Conservation (phyloP, 2,113 vertebrate genomes). For the Neotoma lepida region DNA sequence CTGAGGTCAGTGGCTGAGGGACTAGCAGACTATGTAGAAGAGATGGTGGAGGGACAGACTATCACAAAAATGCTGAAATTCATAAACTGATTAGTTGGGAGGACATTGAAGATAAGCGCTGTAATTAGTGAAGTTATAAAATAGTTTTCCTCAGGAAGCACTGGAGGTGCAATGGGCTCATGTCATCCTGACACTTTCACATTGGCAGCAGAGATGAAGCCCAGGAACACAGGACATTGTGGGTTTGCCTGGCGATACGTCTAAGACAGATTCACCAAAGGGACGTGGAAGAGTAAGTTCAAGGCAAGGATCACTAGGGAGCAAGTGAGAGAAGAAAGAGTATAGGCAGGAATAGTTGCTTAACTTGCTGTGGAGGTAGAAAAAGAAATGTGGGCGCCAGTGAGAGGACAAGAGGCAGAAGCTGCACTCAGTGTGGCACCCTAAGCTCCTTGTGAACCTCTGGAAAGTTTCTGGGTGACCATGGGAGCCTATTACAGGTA, state of each 20-base stretch:
- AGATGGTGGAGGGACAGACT: background rate
- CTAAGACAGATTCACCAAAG: background rate
- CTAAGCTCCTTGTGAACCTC: too few relatives aligned
- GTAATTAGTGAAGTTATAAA: rapidly evolving
- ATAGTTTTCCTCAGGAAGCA: background rate
- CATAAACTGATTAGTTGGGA: background rate
- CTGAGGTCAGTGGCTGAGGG: background rate
- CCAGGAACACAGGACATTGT: rapidly evolving
- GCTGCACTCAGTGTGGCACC: background rate
- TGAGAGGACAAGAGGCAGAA: background rate
- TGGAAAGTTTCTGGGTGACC: background rate
- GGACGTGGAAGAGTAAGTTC: background rate
- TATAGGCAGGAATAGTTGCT: too few relatives aligned
- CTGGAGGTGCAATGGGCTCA: too few relatives aligned
- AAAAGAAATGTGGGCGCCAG: background rate
- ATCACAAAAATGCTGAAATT: too few relatives aligned
- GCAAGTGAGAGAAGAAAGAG: background rate
- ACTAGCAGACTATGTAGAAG: background rate
- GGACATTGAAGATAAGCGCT: background rate
- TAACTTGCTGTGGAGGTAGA: background rate
- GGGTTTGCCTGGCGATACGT: rapidly evolving
- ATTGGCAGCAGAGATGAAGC: too few relatives aligned
- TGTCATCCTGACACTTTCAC: rapidly evolving
- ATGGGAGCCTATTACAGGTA: background rate
- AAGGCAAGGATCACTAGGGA: too few relatives aligned